These are phyloP conservation scores for Drosophila ananassae DNA, from an alignment of 1,140 invertebrate genomes.

Conservation along the genomic window DNA sequence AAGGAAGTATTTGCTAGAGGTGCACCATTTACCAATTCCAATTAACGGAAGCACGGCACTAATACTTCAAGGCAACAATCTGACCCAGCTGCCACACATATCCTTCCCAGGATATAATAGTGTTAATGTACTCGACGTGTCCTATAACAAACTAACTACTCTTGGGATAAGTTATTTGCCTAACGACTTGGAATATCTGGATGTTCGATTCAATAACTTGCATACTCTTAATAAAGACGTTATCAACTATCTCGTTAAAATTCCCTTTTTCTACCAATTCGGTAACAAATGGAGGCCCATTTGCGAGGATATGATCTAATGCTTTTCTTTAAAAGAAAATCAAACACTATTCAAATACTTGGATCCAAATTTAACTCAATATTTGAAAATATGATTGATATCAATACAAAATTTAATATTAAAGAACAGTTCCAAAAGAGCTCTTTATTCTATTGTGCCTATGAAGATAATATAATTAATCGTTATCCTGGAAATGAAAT, in stretches of 20 bases:
- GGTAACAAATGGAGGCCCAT: conserved; percentile 19
- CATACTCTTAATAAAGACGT: neutral
- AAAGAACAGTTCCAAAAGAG: neutral
- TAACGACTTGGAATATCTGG: conserved; percentile 1
- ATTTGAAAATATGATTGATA: conserved; percentile 8
- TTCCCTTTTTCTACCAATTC: conserved; percentile 6
- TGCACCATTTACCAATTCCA: conserved; percentile 9
- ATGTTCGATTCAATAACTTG: conserved; percentile 14
- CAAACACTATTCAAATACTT: neutral
- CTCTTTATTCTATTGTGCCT: neutral
- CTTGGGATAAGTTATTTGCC: neutral
- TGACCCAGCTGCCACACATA: neutral
- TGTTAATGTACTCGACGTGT: conserved; percentile 10
- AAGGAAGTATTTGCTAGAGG: neutral
- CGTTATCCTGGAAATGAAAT: too few species aligned
- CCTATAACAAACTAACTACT: conserved; percentile 1
- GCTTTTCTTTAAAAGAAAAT: neutral
- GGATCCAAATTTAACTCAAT: neutral
- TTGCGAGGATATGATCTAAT: neutral
- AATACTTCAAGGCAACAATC: neutral
- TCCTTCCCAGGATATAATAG: conserved; percentile 4
- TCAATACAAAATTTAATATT: neutral
- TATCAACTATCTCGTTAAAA: conserved; percentile 2
- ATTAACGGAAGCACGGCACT: neutral
- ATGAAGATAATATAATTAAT: neutral